Conservation (phyloP, 2,113 vertebrate species). For the Anarhynchus alexandrinus region DNA sequence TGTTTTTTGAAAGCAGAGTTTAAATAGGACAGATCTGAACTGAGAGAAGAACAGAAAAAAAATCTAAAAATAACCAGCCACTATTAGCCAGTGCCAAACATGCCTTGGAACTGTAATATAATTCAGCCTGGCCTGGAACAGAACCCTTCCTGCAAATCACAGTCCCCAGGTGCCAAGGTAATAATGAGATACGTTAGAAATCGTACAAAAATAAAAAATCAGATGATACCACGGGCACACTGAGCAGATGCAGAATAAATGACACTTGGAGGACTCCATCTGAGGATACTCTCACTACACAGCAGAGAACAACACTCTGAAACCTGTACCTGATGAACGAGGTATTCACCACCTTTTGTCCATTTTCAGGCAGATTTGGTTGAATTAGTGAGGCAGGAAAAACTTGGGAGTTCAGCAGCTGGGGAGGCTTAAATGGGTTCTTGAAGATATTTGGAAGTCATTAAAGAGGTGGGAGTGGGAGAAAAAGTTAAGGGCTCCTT, state of each 20-base stretch:
- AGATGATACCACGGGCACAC: background rate
- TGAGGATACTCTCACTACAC: background rate
- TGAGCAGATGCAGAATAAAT: background rate
- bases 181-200: conserved; percentile 1
- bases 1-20: background rate
- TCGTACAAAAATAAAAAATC: background rate
- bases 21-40: conserved; percentile 51
- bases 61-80: conserved; percentile 59
- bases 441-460: background rate
- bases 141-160: background rate
- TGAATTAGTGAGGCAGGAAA: background rate
- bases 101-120: conserved; percentile 33
- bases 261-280: background rate
- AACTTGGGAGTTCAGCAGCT: background rate
- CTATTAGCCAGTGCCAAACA: conserved; percentile 46
- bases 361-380: background rate
- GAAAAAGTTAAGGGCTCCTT: background rate
- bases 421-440: background rate
- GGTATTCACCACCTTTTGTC: background rate
- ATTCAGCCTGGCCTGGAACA: conserved; percentile 35
- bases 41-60: background rate
- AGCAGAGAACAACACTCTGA: background rate
- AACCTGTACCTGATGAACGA: background rate
- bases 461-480: background rate
- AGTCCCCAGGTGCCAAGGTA: conserved; percentile 12